These are phyloP conservation scores for Lasioglossum zephyrum DNA, from an alignment of 2,888 invertebrate genomes.

Conservation along the genomic window DNA sequence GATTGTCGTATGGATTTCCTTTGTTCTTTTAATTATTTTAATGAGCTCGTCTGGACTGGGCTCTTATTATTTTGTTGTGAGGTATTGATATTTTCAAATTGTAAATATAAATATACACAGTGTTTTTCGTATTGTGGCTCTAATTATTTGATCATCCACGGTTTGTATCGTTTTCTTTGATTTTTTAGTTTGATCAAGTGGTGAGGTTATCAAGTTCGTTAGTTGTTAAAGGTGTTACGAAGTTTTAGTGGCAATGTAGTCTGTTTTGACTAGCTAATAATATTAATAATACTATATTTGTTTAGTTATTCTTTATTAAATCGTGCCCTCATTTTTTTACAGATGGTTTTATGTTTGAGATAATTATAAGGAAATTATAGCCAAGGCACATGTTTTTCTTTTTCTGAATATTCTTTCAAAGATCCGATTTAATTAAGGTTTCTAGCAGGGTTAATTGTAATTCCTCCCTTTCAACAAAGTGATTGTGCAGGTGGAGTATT, in stretches of 20 bases:
- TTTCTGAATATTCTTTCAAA: not conserved
- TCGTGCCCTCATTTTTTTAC: not conserved
- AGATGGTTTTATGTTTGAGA: not conserved
- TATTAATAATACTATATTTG: not conserved
- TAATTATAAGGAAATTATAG: not conserved
- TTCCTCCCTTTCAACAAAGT: not conserved
- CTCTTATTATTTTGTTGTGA: not conserved
- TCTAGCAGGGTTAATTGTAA: not conserved
- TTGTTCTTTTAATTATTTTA: not conserved
- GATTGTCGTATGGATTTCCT: not conserved
- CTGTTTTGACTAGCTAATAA: no score
- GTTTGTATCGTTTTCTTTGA: not conserved
- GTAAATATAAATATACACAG: not conserved
- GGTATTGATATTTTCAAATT: not conserved
- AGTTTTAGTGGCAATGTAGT: not conserved
- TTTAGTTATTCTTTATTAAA: not conserved
- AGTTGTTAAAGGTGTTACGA: not conserved
- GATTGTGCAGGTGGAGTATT: not conserved
- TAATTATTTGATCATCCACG: not conserved
- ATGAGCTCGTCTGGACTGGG: not conserved
- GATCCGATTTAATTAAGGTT: not conserved
- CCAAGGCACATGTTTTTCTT: not conserved
- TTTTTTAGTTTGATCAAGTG: not conserved
- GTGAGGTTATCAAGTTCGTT: not conserved
- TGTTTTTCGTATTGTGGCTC: not conserved